These are phyloP conservation scores for Omphaloscelis lunosa DNA, from an alignment of 2,888 invertebrate species.

Conservation along the genomic window DNA sequence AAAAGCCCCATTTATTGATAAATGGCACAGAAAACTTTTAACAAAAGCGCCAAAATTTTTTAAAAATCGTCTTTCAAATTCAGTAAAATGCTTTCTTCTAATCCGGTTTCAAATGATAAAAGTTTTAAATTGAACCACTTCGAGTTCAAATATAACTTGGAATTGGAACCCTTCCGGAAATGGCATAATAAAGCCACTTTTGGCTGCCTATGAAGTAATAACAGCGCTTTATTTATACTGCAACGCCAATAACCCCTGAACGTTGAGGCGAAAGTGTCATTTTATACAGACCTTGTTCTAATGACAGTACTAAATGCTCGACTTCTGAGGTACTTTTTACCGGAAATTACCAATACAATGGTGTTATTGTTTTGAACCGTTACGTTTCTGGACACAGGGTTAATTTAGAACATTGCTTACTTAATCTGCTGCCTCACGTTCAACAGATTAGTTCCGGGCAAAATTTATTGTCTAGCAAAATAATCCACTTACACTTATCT, in stretches of 20 bases:
- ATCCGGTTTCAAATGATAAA: slow-evolving; percentile 40
- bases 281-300: slow-evolving; percentile 30
- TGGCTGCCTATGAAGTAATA: slow-evolving; percentile 52
- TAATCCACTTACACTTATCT: slow-evolving; percentile 44
- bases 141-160: slow-evolving; percentile 46
- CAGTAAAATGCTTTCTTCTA: slow-evolving; percentile 15
- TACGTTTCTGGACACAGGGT: neutral
- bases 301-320: slow-evolving; percentile 19
- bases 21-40: slow-evolving; percentile 25
- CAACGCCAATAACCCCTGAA: slow-evolving; percentile 29
- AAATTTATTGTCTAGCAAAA: slow-evolving; percentile 25
- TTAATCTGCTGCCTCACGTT: slow-evolving; percentile 7
- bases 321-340: neutral
- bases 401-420: neutral
- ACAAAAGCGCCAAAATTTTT: neutral
- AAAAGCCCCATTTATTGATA: slow-evolving; percentile 4
- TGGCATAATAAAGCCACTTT: slow-evolving; percentile 49
- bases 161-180: slow-evolving; percentile 55
- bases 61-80: neutral
- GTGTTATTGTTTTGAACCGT: neutral
- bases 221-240: slow-evolving; percentile 43
- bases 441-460: slow-evolving; percentile 31
- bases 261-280: slow-evolving; percentile 21
- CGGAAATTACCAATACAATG: neutral
- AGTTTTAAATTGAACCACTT: slow-evolving; percentile 56